Evolutionary conservation across 1,140 invertebrate species (phyloP).

Genomic region (Alviniconcha marisindica): DNA sequence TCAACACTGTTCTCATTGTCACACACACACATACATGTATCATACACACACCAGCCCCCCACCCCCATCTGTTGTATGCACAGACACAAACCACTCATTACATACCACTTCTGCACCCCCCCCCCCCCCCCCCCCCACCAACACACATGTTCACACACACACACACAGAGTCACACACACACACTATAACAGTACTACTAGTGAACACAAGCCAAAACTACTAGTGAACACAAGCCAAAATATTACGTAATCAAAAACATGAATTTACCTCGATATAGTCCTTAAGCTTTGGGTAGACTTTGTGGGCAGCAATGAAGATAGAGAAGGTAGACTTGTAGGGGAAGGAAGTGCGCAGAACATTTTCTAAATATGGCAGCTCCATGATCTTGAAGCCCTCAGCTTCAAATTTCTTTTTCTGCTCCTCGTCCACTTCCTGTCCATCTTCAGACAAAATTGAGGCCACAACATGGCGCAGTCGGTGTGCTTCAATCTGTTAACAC

Average conservation of each 20-base stretch:
- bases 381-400: constrained; percentile 73
- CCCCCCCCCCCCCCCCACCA: background rate
- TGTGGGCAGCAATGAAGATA: constrained; percentile 75
- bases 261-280: constrained; percentile 75
- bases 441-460: constrained; percentile 72
- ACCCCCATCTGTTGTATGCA: too few species aligned
- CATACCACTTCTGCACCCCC: background rate
- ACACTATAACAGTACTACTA: background rate
- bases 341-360: constrained; percentile 75
- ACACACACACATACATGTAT: too few species aligned
- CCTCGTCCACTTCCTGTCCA: constrained; percentile 52
- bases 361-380: constrained; percentile 73
- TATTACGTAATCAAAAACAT: background rate
- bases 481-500: constrained; percentile 71
- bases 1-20: too few species aligned
- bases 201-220: background rate
- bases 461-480: constrained; percentile 73
- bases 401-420: constrained; percentile 54
- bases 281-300: constrained; percentile 75
- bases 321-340: constrained; percentile 76
- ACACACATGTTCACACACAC: background rate
- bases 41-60: too few species aligned
- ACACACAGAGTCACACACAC: background rate
- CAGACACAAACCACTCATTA: background rate
- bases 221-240: too few species aligned